phyloP scores from a whole-genome alignment of 2,113 vertebrate genomes.

The Kobus ellipsiprymnus region DNA sequence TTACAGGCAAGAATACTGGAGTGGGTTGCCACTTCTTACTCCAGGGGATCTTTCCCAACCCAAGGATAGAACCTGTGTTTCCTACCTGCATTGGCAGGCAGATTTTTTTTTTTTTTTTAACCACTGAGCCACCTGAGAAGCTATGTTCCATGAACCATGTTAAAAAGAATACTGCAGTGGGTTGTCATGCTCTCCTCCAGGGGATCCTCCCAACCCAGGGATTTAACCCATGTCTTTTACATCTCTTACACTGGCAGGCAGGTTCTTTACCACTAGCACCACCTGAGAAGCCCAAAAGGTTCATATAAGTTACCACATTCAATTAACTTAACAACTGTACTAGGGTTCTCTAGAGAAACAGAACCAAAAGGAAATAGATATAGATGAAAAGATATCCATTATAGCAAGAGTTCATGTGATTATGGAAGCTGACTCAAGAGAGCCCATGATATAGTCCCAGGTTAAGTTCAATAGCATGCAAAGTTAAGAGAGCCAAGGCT shows the following conservation, averaged over 20 bases:
- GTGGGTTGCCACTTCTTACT: not conserved
- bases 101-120: not conserved
- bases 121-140: not conserved
- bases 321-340: not conserved
- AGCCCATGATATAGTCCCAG: not conserved
- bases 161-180: not conserved
- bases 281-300: not conserved
- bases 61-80: not conserved
- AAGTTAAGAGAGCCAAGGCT: not conserved
- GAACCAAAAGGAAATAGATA: not conserved
- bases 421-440: not conserved
- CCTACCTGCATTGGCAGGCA: not conserved
- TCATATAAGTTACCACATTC: not conserved
- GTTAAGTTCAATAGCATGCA: not conserved
- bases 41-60: not conserved
- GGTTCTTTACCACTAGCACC: not conserved
- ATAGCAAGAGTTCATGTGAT: not conserved
- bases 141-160: not conserved
- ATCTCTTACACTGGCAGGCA: not conserved
- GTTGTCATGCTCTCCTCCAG: not conserved
- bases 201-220: not conserved
- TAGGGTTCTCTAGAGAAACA: not conserved
- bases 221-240: not conserved
- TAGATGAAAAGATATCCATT: not conserved
- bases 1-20: not conserved